Evolutionary conservation across 2,888 invertebrate species (phyloP).

Genomic region (Dryobota labecula): DNA sequence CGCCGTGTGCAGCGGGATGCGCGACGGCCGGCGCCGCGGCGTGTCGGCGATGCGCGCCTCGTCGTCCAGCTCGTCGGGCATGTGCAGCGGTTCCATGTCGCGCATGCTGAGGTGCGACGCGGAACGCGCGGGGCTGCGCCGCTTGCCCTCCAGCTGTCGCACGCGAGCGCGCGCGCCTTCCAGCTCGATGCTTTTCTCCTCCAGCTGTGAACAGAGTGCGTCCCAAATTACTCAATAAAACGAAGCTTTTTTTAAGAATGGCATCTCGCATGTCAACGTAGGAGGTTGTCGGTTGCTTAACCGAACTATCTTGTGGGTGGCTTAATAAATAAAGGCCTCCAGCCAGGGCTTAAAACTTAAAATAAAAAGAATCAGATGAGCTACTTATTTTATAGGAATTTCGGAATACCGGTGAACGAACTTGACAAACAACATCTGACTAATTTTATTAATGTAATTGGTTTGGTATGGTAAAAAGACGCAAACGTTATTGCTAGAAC

Average conservation of each 20-base stretch:
- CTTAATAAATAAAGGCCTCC: too few species aligned
- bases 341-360: not conserved
- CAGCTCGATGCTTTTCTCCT: conserved; percentile 95
- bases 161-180: conserved; percentile 95
- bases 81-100: conserved; percentile 85
- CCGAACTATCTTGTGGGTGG: not conserved
- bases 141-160: conserved; percentile 92
- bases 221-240: conserved; percentile 7
- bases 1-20: conserved; percentile 75
- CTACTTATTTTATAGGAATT: not conserved
- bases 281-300: not conserved
- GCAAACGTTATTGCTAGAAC: conserved; percentile 18
- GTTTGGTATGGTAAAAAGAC: conserved; percentile 18
- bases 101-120: conserved; percentile 82
- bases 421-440: not conserved
- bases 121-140: conserved; percentile 67
- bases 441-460: conserved; percentile 8
- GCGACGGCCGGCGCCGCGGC: conserved; percentile 91
- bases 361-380: not conserved
- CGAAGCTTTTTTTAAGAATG: not conserved
- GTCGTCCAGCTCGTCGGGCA: conserved; percentile 88
- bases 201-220: conserved; percentile 90
- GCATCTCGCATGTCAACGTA: not conserved
- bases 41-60: conserved; percentile 93
- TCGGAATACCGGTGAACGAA: not conserved